Evolutionary conservation across 92 coral and sea anemone species (phyloP).

Genomic region (Actinernus sp.): DNA sequence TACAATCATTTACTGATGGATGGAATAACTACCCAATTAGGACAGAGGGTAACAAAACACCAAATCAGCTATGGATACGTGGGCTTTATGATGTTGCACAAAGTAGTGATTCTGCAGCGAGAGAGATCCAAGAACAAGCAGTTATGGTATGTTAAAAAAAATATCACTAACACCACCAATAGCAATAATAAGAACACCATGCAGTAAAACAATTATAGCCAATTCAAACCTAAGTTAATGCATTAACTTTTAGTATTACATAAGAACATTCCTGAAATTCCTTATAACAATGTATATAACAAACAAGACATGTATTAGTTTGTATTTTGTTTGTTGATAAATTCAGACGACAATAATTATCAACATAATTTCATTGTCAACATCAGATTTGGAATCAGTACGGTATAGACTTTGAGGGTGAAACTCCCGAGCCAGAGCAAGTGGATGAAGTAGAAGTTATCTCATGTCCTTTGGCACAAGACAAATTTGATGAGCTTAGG

Average conservation of each 20-base stretch:
- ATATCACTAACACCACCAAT: too few relatives aligned
- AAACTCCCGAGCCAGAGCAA: slow-evolving; percentile 28
- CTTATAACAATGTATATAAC: too few relatives aligned
- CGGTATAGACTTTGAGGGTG: slow-evolving; percentile 71
- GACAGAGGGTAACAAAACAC: too few relatives aligned
- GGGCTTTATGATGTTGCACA: slow-evolving; percentile 47
- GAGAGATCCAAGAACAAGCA: slow-evolving; percentile 7
- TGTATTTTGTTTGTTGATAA: too few relatives aligned
- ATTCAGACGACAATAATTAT: neutral
- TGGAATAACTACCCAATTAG: slow-evolving; percentile 56
- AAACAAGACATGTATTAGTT: too few relatives aligned
- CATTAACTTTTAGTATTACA: too few relatives aligned
- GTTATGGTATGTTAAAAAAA: too few relatives aligned
- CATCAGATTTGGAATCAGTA: slow-evolving; percentile 54
- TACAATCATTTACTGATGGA: slow-evolving; percentile 27
- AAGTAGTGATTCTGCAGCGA: too few relatives aligned
- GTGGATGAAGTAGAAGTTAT: slow-evolving; percentile 26
- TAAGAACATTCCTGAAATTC: too few relatives aligned
- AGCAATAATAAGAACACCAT: slow-evolving; percentile 16
- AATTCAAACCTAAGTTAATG: too few relatives aligned
- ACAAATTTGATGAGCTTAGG: slow-evolving; percentile 36
- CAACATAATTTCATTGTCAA: too few relatives aligned
- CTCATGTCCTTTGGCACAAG: slow-evolving; percentile 42
- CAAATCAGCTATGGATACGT: slow-evolving; percentile 63
- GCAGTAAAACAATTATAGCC: neutral